Evolutionary conservation across 1,140 invertebrate species (phyloP), one percentile per base, ranked within the genome.

Genomic region (Vollenhovia emeryi): DNA sequence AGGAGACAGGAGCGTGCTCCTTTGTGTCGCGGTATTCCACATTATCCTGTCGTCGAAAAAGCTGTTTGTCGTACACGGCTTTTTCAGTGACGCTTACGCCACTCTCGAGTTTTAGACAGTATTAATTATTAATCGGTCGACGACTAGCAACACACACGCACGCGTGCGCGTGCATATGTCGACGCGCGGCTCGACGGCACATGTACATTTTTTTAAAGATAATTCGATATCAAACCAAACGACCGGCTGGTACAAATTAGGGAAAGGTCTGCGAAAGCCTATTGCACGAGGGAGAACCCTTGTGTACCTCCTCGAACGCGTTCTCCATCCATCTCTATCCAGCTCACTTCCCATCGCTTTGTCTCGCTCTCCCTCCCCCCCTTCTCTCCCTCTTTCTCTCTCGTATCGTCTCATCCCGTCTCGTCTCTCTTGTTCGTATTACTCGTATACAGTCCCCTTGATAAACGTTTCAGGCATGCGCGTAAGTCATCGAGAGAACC

Each of bases 161-260:
- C 9, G 24, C 24, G 27, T 30, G 45, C 27, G 27, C 27, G 48
- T 15, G 11, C 4, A 8, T 2, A 57, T 0, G 27, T 74, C 7
- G n/a, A 11, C 8, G 59, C 59, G 24, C 62, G 74, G 75, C 86
- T 86, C 88, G 76, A 86, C 84, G 80, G 74, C 86, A 87, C 85
- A 90, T 89, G 88, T 83, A 92, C 86, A 92, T 90, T 93, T 93
- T 93, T 93, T 89, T 88, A 85, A 87, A 88, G 91, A 94, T 93
- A 94, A 93, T 93, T 93, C 92, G 89, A 92, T 92, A 87, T 89
- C 84, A 86, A 82, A 75, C 75, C 69, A 88, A 71, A 30, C 27
- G 50, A 57, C 71, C 50, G 45, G 33, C 85, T 86, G 52, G 50
- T 57, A 86, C n/a, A 88, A 85, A 89, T 91, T 86, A 88, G 86